Base-by-base conservation (phyloP, 2,113 vertebrate genomes). In the Dipodomys spectabilis region DNA sequence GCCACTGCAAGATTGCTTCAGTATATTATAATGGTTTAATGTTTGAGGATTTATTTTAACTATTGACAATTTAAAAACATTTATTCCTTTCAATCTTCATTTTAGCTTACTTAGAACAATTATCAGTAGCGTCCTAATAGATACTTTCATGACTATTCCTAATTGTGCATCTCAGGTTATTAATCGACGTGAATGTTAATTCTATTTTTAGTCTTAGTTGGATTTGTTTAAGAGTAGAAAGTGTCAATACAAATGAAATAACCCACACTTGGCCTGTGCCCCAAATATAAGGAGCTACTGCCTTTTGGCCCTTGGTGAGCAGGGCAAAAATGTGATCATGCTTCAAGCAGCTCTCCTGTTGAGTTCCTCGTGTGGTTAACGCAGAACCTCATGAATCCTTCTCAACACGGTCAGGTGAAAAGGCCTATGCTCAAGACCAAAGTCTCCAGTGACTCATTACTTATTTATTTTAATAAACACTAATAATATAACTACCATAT, bases 391-490 rank as follows among this genome's bases (percentile, higher is more conserved):
- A 60, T 71, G 74, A 25, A 7, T 16, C 11, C 30, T 44, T 23
- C 72, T 12, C 11, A 32, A 35, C 25, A 91, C 25, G 11, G 30
- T 15, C 35, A 45, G 68, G 64, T 35, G 30, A 88, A 60, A 32
- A 64, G 49, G 28, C 35, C 87, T 73, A 32, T 2, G 44, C 69
- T 73, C 69, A 81, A 67, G 53, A 77, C 35, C 64, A 20, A 0
- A 30, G 32, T 16, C 16, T 32, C 71, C 57, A 32, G 68, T 53
- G 80, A 77, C 73, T 91, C 79, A 85, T 60, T 91, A 81, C 73
- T 92, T 90, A 90, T 90, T 87, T 83, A 90, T 88, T 88, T 91
- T 91, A 88, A 84, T 82, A 88, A 92, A 60, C 79, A 81, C 22
- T 82, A 82, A 74, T 60, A 85, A 82, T 27, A 91, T 23, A 79